These are phyloP conservation scores for Panopea generosa DNA, from an alignment of 2,888 invertebrate species.

Conservation along the genomic window DNA sequence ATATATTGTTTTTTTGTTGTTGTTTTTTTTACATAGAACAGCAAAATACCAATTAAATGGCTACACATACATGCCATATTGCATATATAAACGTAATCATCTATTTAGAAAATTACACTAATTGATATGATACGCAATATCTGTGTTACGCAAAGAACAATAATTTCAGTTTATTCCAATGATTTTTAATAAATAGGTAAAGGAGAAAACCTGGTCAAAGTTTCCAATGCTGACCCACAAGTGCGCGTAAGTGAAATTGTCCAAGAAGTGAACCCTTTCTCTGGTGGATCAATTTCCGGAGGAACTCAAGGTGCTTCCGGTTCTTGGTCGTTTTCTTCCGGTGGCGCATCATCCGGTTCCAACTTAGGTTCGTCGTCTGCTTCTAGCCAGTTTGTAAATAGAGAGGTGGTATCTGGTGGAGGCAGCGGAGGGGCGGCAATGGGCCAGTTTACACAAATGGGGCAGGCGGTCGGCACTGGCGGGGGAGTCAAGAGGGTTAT, in stretches of 20 bases:
- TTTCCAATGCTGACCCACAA: slow-evolving; percentile 33
- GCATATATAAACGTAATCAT: no score
- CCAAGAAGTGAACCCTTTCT: slow-evolving; percentile 44
- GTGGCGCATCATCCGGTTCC: slow-evolving; percentile 4
- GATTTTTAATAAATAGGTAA: no score
- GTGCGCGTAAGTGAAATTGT: slow-evolving; percentile 44
- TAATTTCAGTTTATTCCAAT: no score
- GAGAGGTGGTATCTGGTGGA: background rate
- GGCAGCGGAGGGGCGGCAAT: slow-evolving; percentile 40
- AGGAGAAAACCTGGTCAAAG: slow-evolving; percentile 29
- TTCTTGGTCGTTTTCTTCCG: slow-evolving; percentile 8
- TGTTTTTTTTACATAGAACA: no score
- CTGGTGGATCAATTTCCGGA: slow-evolving; percentile 5
- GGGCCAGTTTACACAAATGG: slow-evolving; percentile 58
- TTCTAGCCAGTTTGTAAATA: slow-evolving; percentile 19
- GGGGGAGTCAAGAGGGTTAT: slow-evolving; percentile 54
- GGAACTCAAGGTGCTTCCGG: slow-evolving; percentile 12
- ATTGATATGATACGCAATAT: no score
- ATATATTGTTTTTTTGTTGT: no score
- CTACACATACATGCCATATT: no score
- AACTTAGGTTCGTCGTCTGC: slow-evolving; percentile 13
- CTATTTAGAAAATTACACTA: no score
- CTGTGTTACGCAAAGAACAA: no score
- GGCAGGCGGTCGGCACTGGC: slow-evolving; percentile 48
- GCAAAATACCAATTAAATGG: no score